Percentiles rank a stretch among this genome's conserved stretches.
These are phyloP conservation scores for Saturnia pavonia DNA, from an alignment of 2,888 invertebrate species.

Conservation along the genomic window DNA sequence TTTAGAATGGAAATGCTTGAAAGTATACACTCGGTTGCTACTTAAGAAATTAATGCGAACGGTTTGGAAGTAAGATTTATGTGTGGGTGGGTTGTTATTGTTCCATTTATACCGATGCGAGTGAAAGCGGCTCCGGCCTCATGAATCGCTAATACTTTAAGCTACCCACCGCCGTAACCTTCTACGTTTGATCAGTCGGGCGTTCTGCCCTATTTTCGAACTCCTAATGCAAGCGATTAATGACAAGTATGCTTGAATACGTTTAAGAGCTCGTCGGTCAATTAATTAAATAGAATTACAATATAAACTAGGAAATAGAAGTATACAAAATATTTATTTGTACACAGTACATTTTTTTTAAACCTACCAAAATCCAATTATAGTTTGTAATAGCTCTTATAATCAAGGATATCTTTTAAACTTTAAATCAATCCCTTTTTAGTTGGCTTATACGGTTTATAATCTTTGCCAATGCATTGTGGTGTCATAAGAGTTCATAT, in stretches of 20 bases:
- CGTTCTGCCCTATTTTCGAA: slow-evolving; percentile 59
- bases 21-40: slow-evolving; percentile 15
- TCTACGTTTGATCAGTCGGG: slow-evolving; percentile 59
- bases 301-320: neutral
- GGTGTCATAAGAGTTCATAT: slow-evolving; percentile 1
- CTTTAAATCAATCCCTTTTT: no score
- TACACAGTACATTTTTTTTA: neutral
- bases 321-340: neutral
- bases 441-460: no score
- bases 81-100: slow-evolving; percentile 58
- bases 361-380: neutral
- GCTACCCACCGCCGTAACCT: slow-evolving; percentile 58
- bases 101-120: slow-evolving; percentile 49
- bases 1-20: neutral
- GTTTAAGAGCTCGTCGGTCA: neutral
- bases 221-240: neutral
- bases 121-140: slow-evolving; percentile 58
- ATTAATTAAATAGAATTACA: neutral
- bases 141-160: slow-evolving; percentile 65
- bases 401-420: neutral
- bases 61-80: slow-evolving; percentile 27
- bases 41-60: neutral
- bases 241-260: neutral
- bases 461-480: neutral
- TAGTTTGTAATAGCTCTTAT: neutral